A percentile compares a stretch with the other conserved stretches of the same genome.
phyloP scores from a whole-genome alignment of 1,140 invertebrate genomes.

The Parapsyche elsis region DNA sequence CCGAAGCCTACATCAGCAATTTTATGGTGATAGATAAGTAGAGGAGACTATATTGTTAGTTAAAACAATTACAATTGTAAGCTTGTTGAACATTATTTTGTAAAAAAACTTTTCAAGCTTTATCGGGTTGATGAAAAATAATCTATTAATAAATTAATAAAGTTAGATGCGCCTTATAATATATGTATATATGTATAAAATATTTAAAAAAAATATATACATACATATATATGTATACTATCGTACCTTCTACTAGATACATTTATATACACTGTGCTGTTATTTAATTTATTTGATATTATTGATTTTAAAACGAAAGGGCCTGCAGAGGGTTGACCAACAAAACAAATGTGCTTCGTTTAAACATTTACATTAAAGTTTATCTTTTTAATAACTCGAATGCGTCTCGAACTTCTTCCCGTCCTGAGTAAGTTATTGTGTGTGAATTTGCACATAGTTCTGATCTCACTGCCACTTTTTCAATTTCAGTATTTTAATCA shows the following conservation, averaged over 20 bases:
- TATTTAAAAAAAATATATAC: neutral
- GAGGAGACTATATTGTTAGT: neutral
- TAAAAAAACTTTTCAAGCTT: conserved; percentile 53
- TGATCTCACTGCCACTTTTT: too few relatives aligned
- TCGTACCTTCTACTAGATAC: conserved; percentile 18
- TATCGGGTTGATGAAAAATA: conserved; percentile 40
- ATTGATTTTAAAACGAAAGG: neutral
- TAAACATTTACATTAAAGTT: too few relatives aligned
- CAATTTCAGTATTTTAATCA: too few relatives aligned
- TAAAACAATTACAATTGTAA: conserved; percentile 34
- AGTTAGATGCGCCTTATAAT: conserved; percentile 55
- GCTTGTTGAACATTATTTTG: conserved; percentile 53
- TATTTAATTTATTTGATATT: neutral
- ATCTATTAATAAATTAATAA: conserved; percentile 39
- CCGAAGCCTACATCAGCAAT: conserved; percentile 33
- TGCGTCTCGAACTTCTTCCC: too few relatives aligned
- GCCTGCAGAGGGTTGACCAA: neutral
- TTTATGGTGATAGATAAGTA: conserved; percentile 35
- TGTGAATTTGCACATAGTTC: too few relatives aligned
- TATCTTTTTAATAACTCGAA: too few relatives aligned
- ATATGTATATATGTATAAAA: conserved; percentile 33
- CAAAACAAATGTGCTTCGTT: too few relatives aligned
- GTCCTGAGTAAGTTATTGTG: too few relatives aligned
- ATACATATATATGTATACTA: conserved; percentile 30
- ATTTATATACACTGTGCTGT: conserved; percentile 15